Conservation (phyloP, 2,888 invertebrate species). For the Eupithecia subumbrata region DNA sequence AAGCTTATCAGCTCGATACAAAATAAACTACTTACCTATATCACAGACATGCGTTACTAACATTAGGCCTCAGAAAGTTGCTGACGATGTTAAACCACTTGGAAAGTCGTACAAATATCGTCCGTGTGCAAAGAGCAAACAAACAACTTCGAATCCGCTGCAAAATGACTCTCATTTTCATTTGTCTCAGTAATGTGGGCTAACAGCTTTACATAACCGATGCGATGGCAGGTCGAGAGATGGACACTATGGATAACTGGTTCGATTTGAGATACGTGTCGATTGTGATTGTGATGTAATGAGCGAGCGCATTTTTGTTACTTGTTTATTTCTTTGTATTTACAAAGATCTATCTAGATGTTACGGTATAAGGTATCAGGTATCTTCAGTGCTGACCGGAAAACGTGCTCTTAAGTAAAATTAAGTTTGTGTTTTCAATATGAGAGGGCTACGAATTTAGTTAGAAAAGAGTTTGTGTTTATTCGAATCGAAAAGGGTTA, state of each 20-base stretch:
- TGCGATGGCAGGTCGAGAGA: slow-evolving; percentile 22
- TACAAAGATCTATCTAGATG: background rate
- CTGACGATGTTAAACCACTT: background rate
- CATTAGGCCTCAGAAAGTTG: background rate
- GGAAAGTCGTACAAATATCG: background rate
- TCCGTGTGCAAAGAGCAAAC: slow-evolving; percentile 27
- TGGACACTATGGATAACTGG: slow-evolving; percentile 23
- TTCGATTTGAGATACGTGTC: slow-evolving; percentile 27
- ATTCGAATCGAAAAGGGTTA: background rate
- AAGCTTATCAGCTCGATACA: too few relatives aligned
- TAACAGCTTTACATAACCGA: slow-evolving; percentile 30
- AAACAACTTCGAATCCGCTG: slow-evolving; percentile 21
- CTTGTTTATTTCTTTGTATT: background rate
- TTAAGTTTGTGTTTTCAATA: background rate
- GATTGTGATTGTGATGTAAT: slow-evolving; percentile 23
- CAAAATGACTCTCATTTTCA: slow-evolving; percentile 37
- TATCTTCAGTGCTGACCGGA: background rate
- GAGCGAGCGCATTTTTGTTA: background rate
- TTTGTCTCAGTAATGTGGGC: slow-evolving; percentile 32
- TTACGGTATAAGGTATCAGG: background rate
- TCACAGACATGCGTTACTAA: too few relatives aligned
- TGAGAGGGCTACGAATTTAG: too few relatives aligned
- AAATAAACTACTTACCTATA: too few relatives aligned
- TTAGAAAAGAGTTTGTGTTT: background rate
- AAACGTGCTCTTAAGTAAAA: background rate